Percentiles rank a stretch among this genome's conserved stretches.
phyloP scores from a whole-genome alignment of 1,140 invertebrate genomes.

The Eumaeus atala region DNA sequence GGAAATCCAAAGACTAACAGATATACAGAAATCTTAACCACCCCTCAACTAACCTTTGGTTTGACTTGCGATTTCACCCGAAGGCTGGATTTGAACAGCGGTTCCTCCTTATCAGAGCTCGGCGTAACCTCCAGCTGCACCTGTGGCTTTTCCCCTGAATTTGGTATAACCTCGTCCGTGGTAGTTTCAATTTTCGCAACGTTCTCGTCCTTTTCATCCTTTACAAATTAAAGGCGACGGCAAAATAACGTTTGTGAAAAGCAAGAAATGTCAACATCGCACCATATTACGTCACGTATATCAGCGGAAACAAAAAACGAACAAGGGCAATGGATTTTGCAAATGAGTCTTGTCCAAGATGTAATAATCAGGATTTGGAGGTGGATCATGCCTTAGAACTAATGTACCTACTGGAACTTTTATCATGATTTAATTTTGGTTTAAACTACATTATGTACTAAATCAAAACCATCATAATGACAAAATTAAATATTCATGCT shows the following conservation, averaged over 20 bases:
- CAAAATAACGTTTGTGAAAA: slow-evolving; percentile 62
- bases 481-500: background rate
- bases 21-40: slow-evolving; percentile 27
- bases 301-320: slow-evolving; percentile 43
- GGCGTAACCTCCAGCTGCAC: slow-evolving; percentile 24
- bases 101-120: slow-evolving; percentile 56
- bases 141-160: slow-evolving; percentile 35
- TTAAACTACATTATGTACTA: background rate
- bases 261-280: slow-evolving; percentile 36
- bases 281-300: slow-evolving; percentile 22
- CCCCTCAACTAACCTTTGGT: slow-evolving; percentile 64
- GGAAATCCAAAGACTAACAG: slow-evolving; percentile 17
- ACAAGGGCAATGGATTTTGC: slow-evolving; percentile 32
- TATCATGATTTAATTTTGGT: too few species aligned
- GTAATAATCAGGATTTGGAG: background rate
- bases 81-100: slow-evolving; percentile 70
- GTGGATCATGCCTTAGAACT: slow-evolving; percentile 20
- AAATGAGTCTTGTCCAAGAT: slow-evolving; percentile 36
- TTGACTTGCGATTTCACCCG: slow-evolving; percentile 50
- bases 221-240: slow-evolving; percentile 55
- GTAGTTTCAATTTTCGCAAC: slow-evolving; percentile 64
- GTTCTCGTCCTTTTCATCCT: slow-evolving; percentile 51
- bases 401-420: background rate
- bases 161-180: slow-evolving; percentile 60
- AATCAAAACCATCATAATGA: background rate